Percentiles rank a stretch among this genome's conserved stretches.
phyloP scores from a whole-genome alignment of 2,113 vertebrate genomes.

The Parus major region DNA sequence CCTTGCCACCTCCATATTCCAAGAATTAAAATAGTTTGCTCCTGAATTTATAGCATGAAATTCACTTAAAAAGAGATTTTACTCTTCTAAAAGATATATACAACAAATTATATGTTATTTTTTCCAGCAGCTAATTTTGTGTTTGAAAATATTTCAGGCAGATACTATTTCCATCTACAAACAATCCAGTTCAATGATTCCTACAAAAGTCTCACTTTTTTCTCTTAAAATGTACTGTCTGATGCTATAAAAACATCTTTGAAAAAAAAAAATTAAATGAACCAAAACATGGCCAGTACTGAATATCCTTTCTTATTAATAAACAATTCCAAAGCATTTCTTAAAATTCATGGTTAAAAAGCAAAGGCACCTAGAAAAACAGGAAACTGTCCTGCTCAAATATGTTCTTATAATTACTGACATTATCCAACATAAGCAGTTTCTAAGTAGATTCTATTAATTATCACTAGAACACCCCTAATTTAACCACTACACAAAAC shows the following conservation, averaged over 20 bases:
- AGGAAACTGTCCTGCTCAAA: neutral
- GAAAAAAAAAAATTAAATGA: neutral
- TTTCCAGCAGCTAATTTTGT: neutral
- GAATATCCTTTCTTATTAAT: neutral
- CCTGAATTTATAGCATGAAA: neutral
- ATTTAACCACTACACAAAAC: neutral
- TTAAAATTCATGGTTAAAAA: neutral
- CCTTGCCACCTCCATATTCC: neutral
- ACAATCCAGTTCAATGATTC: neutral
- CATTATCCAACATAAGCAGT: neutral
- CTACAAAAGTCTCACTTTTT: neutral
- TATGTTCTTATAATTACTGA: neutral
- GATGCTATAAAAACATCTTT: neutral
- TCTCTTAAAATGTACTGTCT: neutral
- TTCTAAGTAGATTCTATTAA: neutral
- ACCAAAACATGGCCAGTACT: neutral
- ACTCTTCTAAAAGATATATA: neutral
- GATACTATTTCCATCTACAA: neutral
- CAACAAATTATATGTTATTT: neutral
- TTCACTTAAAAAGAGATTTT: neutral
- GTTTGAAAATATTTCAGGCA: neutral
- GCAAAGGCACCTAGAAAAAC: neutral
- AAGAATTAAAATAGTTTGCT: constrained; percentile 21
- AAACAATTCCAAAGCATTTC: neutral
- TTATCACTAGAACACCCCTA: neutral